Conservation (phyloP, 2,888 invertebrate species). For the Digitonthophagus gazella region DNA sequence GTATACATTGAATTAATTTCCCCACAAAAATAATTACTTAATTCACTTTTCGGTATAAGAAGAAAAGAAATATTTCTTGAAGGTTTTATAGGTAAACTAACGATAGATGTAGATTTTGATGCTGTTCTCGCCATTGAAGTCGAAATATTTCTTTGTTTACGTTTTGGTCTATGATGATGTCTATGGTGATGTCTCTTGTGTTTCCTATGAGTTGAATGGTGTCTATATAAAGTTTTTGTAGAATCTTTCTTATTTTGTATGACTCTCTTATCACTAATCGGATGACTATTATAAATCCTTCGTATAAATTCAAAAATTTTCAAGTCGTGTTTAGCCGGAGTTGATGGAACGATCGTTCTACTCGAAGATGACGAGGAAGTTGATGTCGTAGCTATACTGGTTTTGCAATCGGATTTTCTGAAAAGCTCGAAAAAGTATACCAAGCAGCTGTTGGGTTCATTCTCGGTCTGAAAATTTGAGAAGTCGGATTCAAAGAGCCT, state of each 20-base stretch:
- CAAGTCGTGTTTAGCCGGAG: conserved; percentile 17
- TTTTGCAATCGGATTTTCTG: conserved; percentile 22
- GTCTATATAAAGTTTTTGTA: conserved; percentile 1
- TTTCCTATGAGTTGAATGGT: neutral
- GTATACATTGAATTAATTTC: conserved; percentile 24
- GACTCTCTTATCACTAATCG: conserved; percentile 18
- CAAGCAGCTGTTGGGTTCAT: conserved; percentile 22
- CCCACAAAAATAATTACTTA: conserved; percentile 10
- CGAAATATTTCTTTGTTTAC: neutral
- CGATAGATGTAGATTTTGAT: neutral
- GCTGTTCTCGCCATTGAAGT: neutral
- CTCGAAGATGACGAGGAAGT: conserved; percentile 2
- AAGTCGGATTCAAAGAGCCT: conserved; percentile 5
- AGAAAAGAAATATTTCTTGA: conserved; percentile 20
- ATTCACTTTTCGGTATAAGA: conserved; percentile 24
- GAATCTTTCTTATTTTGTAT: neutral
- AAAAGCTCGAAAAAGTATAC: conserved; percentile 33
- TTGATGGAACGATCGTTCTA: neutral
- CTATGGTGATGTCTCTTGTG: neutral
- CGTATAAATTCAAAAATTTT: conserved; percentile 24
- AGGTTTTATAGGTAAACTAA: neutral
- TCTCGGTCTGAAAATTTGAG: conserved; percentile 33
- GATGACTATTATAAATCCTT: conserved; percentile 22
- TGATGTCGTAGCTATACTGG: conserved; percentile 7
- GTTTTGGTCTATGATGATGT: conserved; percentile 9